A percentile compares a stretch with the other conserved stretches of the same genome.
These are phyloP conservation scores for Etheostoma perlongum DNA, from an alignment of 2,797 vertebrate species.

Conservation along the genomic window DNA sequence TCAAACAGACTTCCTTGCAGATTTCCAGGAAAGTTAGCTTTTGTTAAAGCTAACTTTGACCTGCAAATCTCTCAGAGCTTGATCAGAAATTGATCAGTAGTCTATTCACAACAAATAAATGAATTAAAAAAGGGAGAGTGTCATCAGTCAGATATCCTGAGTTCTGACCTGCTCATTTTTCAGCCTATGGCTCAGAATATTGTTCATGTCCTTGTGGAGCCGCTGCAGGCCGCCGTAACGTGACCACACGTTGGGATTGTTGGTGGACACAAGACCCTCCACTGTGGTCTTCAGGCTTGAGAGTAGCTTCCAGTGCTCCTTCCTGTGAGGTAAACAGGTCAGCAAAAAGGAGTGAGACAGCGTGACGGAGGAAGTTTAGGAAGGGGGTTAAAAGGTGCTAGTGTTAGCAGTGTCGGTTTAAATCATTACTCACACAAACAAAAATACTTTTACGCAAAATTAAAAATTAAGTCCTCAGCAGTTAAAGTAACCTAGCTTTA, in stretches of 20 bases:
- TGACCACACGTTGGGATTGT: conserved; percentile 97
- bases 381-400: conserved; percentile 45
- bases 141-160: not conserved
- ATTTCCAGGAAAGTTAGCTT: conserved; percentile 2
- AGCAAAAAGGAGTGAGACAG: conserved; percentile 19
- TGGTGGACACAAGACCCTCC: conserved; percentile 94
- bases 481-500: not conserved
- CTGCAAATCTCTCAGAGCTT: not conserved
- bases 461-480: conserved; percentile 32
- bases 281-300: conserved; percentile 96
- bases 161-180: conserved; percentile 91
- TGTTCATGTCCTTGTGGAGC: conserved; percentile 97
- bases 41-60: not conserved
- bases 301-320: conserved; percentile 95
- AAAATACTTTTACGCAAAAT: conserved; percentile 7
- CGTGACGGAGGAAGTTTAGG: conserved; percentile 19
- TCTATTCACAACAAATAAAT: not conserved
- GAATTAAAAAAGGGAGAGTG: not conserved
- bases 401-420: conserved; percentile 45
- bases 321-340: conserved; percentile 74
- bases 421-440: conserved; percentile 23
- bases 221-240: conserved; percentile 96
- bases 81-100: not conserved
- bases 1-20: not conserved
- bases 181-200: conserved; percentile 94